A percentile compares a stretch with the other conserved stretches of the same genome.
Evolutionary conservation across 2,888 invertebrate species (phyloP).

Genomic region (Netelia fuscicornis): DNA sequence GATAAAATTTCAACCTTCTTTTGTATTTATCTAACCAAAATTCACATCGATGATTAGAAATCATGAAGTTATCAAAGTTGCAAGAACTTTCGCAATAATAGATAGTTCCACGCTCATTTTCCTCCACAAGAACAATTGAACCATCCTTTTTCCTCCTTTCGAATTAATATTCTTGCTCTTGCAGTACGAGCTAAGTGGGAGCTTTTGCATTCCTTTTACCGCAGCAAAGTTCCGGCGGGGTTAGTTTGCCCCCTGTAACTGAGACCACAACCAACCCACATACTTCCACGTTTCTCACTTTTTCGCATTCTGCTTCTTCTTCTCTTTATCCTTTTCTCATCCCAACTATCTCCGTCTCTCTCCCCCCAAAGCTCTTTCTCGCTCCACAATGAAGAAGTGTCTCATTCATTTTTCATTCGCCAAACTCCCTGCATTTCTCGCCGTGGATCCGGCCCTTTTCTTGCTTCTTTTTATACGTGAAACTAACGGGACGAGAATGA

Average conservation of each 20-base stretch:
- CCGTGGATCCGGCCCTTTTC: conserved; percentile 15
- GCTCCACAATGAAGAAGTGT: conserved; percentile 51
- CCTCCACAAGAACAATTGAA: not conserved
- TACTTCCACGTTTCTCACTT: conserved; percentile 26
- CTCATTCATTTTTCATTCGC: conserved; percentile 57
- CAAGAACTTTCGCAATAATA: not conserved
- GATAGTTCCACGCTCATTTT: not conserved
- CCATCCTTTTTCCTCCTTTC: conserved; percentile 4
- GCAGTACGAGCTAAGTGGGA: conserved; percentile 6
- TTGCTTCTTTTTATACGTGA: conserved; percentile 22
- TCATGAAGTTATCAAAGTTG: not conserved
- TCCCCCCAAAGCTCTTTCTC: not conserved
- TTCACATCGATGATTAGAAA: not conserved
- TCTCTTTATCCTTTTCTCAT: conserved; percentile 2
- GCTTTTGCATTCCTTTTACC: conserved; percentile 25
- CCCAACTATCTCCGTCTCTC: not conserved
- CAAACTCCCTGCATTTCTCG: conserved; percentile 38
- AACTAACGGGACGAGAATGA: conserved; percentile 5
- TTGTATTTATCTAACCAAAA: not conserved
- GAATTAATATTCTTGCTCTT: conserved; percentile 23
- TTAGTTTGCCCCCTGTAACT: conserved; percentile 19
- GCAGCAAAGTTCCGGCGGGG: conserved; percentile 2
- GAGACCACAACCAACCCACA: conserved; percentile 45
- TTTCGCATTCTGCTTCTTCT: not conserved
- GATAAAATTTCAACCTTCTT: no score